phyloP scores from a whole-genome alignment of 2,797 vertebrate genomes.

The Semotilus atromaculatus region DNA sequence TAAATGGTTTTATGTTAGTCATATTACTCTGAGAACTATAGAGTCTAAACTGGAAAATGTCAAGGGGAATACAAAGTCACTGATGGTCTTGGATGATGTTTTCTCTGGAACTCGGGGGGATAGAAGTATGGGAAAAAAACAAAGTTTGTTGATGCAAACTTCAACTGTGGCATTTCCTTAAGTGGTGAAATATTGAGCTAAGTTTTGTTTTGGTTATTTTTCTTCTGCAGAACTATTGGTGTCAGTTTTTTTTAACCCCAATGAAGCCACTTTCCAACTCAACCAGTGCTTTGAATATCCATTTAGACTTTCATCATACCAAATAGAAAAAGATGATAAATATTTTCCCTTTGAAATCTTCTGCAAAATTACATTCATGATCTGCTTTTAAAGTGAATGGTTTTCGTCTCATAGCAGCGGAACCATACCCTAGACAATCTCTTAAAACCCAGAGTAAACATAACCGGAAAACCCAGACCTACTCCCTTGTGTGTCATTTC shows the following conservation, averaged over 20 bases:
- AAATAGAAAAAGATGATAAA: not conserved
- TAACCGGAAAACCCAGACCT: not conserved
- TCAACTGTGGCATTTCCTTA: not conserved
- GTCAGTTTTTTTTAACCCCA: not conserved
- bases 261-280: not conserved
- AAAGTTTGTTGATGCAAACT: constrained; percentile 9
- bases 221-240: not conserved
- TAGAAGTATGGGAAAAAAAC: not conserved
- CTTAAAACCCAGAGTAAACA: not conserved
- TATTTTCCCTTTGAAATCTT: constrained; percentile 24
- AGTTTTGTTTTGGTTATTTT: not conserved
- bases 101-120: not conserved
- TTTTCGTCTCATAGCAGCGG: not conserved
- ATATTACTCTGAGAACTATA: constrained; percentile 33
- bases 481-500: not conserved
- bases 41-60: constrained; percentile 35
- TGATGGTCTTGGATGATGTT: not conserved
- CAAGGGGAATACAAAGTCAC: constrained; percentile 37
- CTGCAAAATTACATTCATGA: not conserved
- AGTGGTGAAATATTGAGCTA: not conserved
- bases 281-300: constrained; percentile 4
- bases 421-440: not conserved
- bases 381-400: not conserved
- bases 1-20: constrained; percentile 42
- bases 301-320: not conserved